A percentile compares a stretch with the other conserved stretches of the same genome.
phyloP scores from a whole-genome alignment of 1,140 invertebrate genomes.

The Panulirus ornatus region DNA sequence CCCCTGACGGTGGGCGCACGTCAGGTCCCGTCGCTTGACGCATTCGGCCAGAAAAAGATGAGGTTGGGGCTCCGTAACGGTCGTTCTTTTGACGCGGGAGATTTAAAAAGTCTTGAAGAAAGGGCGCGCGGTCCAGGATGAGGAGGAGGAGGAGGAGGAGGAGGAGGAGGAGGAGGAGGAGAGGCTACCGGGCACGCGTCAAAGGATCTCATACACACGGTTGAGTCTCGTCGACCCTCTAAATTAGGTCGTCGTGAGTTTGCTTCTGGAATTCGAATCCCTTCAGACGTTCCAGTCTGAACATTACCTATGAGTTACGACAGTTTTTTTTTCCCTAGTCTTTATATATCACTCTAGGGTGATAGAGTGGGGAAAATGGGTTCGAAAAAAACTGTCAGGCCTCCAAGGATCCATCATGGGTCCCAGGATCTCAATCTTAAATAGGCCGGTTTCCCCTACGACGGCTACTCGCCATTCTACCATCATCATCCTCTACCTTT shows the following conservation, averaged over 20 bases:
- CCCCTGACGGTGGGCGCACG: too few species aligned
- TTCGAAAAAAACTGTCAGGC: conserved; percentile 23
- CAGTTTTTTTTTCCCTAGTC: neutral
- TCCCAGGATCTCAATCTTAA: neutral
- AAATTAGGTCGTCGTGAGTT: neutral
- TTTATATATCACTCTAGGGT: neutral
- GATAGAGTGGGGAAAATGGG: neutral
- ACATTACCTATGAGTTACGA: too few species aligned
- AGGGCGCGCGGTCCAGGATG: neutral
- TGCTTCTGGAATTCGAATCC: too few species aligned
- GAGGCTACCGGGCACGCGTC: conserved; percentile 42
- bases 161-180: conserved; percentile 20
- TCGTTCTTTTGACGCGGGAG: conserved; percentile 47
- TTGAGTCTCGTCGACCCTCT: neutral
- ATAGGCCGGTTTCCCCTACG: conserved; percentile 12
- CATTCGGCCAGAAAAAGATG: conserved; percentile 48
- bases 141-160: neutral
- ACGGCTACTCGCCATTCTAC: conserved; percentile 2
- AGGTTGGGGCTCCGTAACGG: conserved; percentile 26
- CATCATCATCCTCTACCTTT: conserved; percentile 18
- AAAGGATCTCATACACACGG: neutral
- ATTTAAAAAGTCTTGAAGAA: conserved; percentile 67
- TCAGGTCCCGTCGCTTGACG: conserved; percentile 14
- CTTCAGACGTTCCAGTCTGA: too few species aligned
- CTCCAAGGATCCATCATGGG: conserved; percentile 30